Base-by-base conservation (phyloP, 1,140 invertebrate species). In the Macrobrachium nipponense region DNA sequence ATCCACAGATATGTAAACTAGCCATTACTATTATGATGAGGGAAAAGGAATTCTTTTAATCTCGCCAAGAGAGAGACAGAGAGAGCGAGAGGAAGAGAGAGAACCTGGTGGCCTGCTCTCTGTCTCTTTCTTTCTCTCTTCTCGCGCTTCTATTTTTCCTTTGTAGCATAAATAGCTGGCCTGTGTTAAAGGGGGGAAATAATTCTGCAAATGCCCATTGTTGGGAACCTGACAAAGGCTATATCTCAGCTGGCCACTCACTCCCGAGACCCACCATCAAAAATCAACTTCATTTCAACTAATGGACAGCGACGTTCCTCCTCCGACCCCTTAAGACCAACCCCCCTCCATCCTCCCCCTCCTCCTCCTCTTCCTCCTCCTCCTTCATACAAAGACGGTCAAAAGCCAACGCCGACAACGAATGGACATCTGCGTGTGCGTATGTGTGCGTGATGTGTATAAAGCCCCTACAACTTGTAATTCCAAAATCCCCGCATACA, bases 221-320 rank as follows among this genome's bases (percentile, higher is more conserved):
- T 82, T 75, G 58, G 59, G n/a, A 23, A 27, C 12, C 73, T 68
- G 82, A 84, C 73, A 77, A 78, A 77, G 73, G 70, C 20, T 14
- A 51, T 51, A 66, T 68, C 73, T 51, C 73, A 17, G 72, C 81
- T 75, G 72, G 12, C 80, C 43, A 75, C 27, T 44, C 62, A 17
- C 20, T 8, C 60, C 66, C 18, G 36, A 14, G 66, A 70, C 66
- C 12, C 66, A 11, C 59, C 61, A n/a, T 23, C 59, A 84, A 84
- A 84, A 84, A 77, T 84, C 73, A 51, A 77, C 60, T 84, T 84
- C 82, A 84, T 77, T 84, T 84, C 82, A 84, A 66, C 75, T 84
- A 84, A 84, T 84, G 82, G 82, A 84, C 73, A 70, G 14, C n/a
- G 61, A n/a, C 77, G 51, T 8, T 51, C 51, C 8, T 12, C 51